Conservation (phyloP, 2,113 vertebrate genomes). For the Mus spicilegus region DNA sequence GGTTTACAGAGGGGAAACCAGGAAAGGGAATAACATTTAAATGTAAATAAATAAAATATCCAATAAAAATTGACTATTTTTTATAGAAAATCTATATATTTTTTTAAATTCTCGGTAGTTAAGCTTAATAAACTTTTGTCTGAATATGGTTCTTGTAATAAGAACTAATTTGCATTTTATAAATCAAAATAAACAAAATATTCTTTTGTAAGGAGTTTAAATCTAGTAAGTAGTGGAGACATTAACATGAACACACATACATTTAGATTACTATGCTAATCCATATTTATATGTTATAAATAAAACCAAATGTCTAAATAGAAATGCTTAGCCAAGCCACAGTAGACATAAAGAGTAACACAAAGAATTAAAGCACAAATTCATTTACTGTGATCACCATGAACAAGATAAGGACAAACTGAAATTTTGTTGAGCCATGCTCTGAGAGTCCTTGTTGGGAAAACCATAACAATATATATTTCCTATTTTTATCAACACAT, state of each 20-base stretch:
- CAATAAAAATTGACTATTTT: conserved; percentile 9
- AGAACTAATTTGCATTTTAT: not conserved
- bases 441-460: not conserved
- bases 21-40: no score
- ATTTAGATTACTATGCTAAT: not conserved
- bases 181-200: not conserved
- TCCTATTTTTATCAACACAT: not conserved
- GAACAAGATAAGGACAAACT: not conserved
- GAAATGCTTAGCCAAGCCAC: not conserved
- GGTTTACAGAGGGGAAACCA: no score
- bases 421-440: not conserved
- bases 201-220: not conserved
- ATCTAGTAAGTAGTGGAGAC: not conserved
- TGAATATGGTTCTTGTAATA: conserved; percentile 17
- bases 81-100: conserved; percentile 27
- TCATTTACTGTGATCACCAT: not conserved
- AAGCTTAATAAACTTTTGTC: conserved; percentile 26
- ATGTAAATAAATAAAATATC: no score
- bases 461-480: not conserved
- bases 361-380: not conserved
- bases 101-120: conserved; percentile 20
- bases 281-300: not conserved
- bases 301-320: not conserved
- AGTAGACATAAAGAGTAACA: not conserved
- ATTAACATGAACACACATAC: not conserved